phyloP scores from a whole-genome alignment of 2,888 invertebrate species.

The Caenorhabditis zanzibari region DNA sequence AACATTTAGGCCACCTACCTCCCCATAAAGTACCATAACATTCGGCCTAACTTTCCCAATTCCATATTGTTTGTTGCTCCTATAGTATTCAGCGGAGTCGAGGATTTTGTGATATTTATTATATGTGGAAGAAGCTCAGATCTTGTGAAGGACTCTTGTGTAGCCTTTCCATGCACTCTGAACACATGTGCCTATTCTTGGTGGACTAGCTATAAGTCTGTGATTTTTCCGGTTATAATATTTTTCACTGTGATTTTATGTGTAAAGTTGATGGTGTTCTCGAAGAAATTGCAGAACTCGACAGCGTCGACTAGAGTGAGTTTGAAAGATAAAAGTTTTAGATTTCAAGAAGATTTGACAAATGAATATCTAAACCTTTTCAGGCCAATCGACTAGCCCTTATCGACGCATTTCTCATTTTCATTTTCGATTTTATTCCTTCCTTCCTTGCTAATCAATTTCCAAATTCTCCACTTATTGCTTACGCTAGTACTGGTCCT shows the following conservation, averaged over 20 bases:
- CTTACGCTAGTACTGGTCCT: slow-evolving; percentile 40
- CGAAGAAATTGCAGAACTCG: slow-evolving; percentile 32
- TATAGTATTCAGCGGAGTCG: slow-evolving; percentile 16
- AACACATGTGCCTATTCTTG: slow-evolving; percentile 44
- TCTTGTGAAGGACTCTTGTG: slow-evolving; percentile 16
- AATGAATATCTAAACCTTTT: not conserved
- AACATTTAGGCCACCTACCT: slow-evolving; percentile 44
- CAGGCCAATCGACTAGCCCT: slow-evolving; percentile 59
- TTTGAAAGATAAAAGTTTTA: not conserved
- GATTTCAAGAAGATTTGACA: not conserved
- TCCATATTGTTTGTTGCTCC: not conserved
- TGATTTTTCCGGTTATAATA: slow-evolving; percentile 51
- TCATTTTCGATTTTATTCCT: slow-evolving; percentile 51
- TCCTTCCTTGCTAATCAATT: slow-evolving; percentile 47
- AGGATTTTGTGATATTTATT: slow-evolving; percentile 46
- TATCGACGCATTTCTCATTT: slow-evolving; percentile 49
- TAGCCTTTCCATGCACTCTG: slow-evolving; percentile 51
- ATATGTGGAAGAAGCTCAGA: slow-evolving; percentile 39
- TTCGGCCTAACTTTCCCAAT: slow-evolving; percentile 33
- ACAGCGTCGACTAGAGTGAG: slow-evolving; percentile 28
- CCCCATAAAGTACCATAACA: slow-evolving; percentile 50
- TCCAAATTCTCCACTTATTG: slow-evolving; percentile 40
- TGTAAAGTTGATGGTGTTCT: slow-evolving; percentile 35
- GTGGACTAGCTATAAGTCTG: slow-evolving; percentile 56
- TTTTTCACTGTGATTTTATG: slow-evolving; percentile 34